Evolutionary conservation across 1,140 invertebrate species (phyloP), one percentile per base, ranked within the genome.

Genomic region (Aphelenchoides fujianensis): DNA sequence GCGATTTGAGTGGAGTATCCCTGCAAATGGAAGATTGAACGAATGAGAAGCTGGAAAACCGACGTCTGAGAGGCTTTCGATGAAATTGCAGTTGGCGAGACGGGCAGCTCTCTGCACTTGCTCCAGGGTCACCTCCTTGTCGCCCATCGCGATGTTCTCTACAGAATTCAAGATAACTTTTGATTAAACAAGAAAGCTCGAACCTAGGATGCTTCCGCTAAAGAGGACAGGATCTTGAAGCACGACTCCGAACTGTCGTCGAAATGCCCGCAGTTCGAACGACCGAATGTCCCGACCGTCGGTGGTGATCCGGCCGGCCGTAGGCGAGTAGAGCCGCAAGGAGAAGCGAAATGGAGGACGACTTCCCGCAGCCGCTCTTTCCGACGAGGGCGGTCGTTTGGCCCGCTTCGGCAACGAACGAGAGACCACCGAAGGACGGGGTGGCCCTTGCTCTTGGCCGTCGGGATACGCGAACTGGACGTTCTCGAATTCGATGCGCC

Each of bases 301-400:
- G 35, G 81, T 68, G 16, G 53, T 73, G 9, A 83, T 66, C 16
- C 30, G 32, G 53, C 81, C 81, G 23, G 54, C 63, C 57, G 61
- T 68, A 7, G 79, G 68, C 59, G 86, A 85, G 75, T 87, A 87
- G 71, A 87, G 86, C 41, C 86, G 68, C n/a, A 68, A 86, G 81
- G 23, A 87, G 68, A 35, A 87, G 75, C 35, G 79, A 77, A n/a
- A 87, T 68, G 12, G 69, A 71, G 1, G 79, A 81, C 1, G 59
- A 68, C 57, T 81, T 81, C 32, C 79, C 79, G 63, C 74, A 85
- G 28, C 86, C 86, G 68, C 79, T 82, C 66, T 72, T 70, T 73
- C 89, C 88, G 79, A 93, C 94, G 82, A 98, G 86, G 23, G 95
- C 95, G 28, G 94, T 87, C 7, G 92, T 95, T 81, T 94, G 91